phyloP scores from a whole-genome alignment of 1,140 invertebrate genomes.

The Arctopsyche grandis region DNA sequence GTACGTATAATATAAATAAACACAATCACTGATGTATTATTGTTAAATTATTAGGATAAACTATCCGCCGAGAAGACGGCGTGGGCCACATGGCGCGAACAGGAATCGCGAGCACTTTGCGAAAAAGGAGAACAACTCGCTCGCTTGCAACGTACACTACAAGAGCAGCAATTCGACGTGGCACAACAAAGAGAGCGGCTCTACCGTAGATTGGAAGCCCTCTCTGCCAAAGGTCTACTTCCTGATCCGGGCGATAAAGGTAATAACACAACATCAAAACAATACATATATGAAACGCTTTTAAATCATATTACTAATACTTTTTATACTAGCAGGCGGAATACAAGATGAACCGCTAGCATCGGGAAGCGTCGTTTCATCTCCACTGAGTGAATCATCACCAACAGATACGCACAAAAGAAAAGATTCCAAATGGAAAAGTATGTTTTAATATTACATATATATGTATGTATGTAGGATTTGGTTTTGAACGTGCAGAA shows the following conservation, averaged over 20 bases:
- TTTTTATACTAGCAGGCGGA: too few relatives aligned
- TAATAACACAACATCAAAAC: not conserved
- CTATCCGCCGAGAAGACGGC: slow-evolving; percentile 83
- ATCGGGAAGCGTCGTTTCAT: slow-evolving; percentile 55
- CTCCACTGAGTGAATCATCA: slow-evolving; percentile 55
- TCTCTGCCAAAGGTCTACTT: slow-evolving; percentile 78
- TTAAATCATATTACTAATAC: too few relatives aligned
- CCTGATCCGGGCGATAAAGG: slow-evolving; percentile 42
- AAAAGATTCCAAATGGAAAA: slow-evolving; percentile 70
- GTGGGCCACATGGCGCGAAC: slow-evolving; percentile 73
- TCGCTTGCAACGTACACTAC: slow-evolving; percentile 62
- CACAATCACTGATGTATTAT: slow-evolving; percentile 63
- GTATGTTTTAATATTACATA: slow-evolving; percentile 58
- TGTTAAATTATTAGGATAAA: slow-evolving; percentile 67
- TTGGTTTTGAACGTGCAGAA: too few relatives aligned
- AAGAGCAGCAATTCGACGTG: slow-evolving; percentile 82
- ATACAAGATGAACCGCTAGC: slow-evolving; percentile 27
- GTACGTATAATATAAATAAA: slow-evolving; percentile 9
- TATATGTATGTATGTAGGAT: too few relatives aligned
- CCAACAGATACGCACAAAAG: slow-evolving; percentile 63
- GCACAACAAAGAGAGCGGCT: slow-evolving; percentile 87
- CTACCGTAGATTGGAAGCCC: slow-evolving; percentile 82
- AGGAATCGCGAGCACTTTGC: slow-evolving; percentile 40
- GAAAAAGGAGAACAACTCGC: slow-evolving; percentile 58
- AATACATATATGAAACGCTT: too few relatives aligned